phyloP scores from a whole-genome alignment of 1,140 invertebrate genomes.

The Drosophila ananassae region DNA sequence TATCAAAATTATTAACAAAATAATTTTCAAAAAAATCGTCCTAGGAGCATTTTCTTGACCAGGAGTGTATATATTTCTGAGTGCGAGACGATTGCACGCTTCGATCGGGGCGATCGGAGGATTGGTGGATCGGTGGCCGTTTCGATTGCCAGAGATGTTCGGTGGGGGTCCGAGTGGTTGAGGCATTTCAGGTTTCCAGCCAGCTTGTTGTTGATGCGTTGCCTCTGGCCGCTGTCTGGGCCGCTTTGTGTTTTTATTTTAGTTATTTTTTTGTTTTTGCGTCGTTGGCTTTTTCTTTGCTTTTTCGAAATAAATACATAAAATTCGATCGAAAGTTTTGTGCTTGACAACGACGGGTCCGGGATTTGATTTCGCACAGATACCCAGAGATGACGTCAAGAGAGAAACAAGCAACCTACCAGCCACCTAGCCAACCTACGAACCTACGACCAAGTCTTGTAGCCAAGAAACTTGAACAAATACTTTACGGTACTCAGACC shows the following conservation, averaged over 20 bases:
- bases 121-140: conserved; percentile 41
- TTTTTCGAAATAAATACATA: conserved; percentile 74
- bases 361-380: conserved; percentile 80
- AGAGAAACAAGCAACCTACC: conserved; percentile 17
- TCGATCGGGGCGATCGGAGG: conserved; percentile 64
- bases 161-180: conserved; percentile 77
- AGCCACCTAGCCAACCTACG: not conserved
- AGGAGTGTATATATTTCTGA: conserved; percentile 35
- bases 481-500: conserved; percentile 73
- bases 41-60: not conserved
- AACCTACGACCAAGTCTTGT: conserved; percentile 45
- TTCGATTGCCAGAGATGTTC: conserved; percentile 59
- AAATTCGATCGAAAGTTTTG: conserved; percentile 78
- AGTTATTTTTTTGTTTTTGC: conserved; percentile 38
- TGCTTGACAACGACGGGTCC: conserved; percentile 66
- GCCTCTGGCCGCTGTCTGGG: conserved; percentile 72
- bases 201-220: conserved; percentile 68
- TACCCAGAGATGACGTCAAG: conserved; percentile 66
- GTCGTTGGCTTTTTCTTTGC: conserved; percentile 32
- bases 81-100: conserved; percentile 71
- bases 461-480: conserved; percentile 70
- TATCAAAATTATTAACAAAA: too few relatives aligned
- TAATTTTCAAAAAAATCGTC: too few relatives aligned
- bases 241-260: conserved; percentile 60
- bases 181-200: conserved; percentile 77